Percentiles rank a stretch among this genome's conserved stretches.
Evolutionary conservation across 64 coral and sea anemone genomes (phyloP).

Genomic region (Actinia equina): DNA sequence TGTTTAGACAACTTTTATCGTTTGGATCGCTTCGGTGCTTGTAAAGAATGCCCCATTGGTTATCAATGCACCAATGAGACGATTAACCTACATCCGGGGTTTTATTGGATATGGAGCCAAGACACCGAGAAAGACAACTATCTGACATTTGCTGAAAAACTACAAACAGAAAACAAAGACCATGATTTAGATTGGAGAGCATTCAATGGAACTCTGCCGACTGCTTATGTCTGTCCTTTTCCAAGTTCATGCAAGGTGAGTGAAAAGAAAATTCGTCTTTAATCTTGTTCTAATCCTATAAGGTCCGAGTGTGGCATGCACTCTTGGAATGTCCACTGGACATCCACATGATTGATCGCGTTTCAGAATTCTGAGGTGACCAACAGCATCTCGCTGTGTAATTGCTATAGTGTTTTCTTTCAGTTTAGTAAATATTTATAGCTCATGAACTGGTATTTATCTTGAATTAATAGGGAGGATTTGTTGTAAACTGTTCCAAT

Average conservation of each 20-base stretch:
- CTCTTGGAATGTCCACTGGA: background rate
- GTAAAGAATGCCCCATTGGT: constrained; percentile 27
- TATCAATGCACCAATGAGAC: constrained; percentile 34
- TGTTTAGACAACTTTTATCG: constrained; percentile 40
- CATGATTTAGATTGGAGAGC: background rate
- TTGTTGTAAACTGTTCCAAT: constrained; percentile 12
- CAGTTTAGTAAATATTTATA: background rate
- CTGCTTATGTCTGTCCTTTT: constrained; percentile 40
- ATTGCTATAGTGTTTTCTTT: background rate
- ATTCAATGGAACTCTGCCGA: constrained; percentile 34
- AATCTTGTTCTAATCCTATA: background rate
- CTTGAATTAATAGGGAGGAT: constrained; percentile 12
- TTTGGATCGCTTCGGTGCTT: constrained; percentile 45
- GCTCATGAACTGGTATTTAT: background rate
- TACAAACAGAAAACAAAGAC: background rate
- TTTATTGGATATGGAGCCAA: constrained; percentile 52
- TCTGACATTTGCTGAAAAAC: constrained; percentile 17
- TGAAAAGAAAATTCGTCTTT: background rate
- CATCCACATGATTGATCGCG: background rate
- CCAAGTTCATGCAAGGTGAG: constrained; percentile 19
- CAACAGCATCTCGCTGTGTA: background rate
- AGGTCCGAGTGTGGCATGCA: background rate
- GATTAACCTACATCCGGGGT: constrained; percentile 32
- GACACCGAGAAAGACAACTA: background rate
- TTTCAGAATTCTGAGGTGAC: too few species aligned